Base-by-base conservation (phyloP, 2,797 vertebrate species). In the Eleutherodactylus coqui region DNA sequence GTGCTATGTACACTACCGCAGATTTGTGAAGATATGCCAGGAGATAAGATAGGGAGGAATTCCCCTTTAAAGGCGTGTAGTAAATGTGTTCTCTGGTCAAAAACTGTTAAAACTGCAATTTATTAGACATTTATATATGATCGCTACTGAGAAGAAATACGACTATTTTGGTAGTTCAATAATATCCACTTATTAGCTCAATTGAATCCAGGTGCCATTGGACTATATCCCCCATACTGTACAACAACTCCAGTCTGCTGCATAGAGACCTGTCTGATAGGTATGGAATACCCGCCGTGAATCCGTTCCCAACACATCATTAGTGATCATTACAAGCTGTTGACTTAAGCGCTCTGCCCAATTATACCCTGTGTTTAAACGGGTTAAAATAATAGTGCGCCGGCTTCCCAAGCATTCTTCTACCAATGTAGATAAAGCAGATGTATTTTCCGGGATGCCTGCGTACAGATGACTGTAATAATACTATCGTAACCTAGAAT, bases 301-400 rank as follows among this genome's bases (percentile, higher is more conserved):
- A 58, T 79, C 62, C 45, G 76, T 80, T 86, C 24, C 43, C 32
- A 73, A 62, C 78, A 41, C 55, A 51, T 81, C 41, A 81, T 86
- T 86, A 86, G 32, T 21, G 27, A 47, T 67, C 49, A 79, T 79
- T 72, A 53, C n/a, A 24, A 73, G 21, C 24, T 86, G 69, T 86
- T 86, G 45, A 64, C 43, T 73, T 79, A 45, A 60, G 49, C 53
- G 19, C 78, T 82, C 53, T 62, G 34, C 45, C 58, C 60, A 60
- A 86, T 86, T 82, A 82, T 53, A 24, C 17, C 69, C 55, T 82
- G 53, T 86, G 72, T 76, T 75, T 9, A 82, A 64, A 64, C 76
- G 45, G 85, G 79, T 82, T 86, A 82, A 62, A 27, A 76, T 45
- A 82, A 86, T 75, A 82, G 58, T 41, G 53, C 34, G 14, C 38